Evolutionary conservation across 2,888 invertebrate species (phyloP), one percentile per base, ranked within the genome.

Genomic region (Ichneumoninae sp.): DNA sequence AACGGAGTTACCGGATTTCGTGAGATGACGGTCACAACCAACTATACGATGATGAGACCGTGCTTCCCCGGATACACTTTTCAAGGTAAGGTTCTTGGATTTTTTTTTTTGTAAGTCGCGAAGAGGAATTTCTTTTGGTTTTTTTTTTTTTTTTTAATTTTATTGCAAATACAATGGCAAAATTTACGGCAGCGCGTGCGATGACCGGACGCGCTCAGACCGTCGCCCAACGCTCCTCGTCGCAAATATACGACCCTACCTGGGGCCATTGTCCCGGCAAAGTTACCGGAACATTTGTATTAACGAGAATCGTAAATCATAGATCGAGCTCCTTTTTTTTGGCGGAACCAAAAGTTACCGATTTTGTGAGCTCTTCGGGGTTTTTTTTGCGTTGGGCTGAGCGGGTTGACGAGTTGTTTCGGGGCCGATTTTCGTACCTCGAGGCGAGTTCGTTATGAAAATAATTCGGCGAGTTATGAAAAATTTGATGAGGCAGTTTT

Each of bases 51-150:
- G 94, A 94, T 94, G 94, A 93, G 94, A 88, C 94, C 94, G 69
- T 94, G 94, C 89, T 94, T 94, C 89, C 92, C 94, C 88, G 94
- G 94, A 91, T 95, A 95, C 88, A 93, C 94, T n/a, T 94, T 94
- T 89, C 94, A 94, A 94, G 95, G 95, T 94, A 91, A 82, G 33
- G 6, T 52, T 40, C 40, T 40, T 40, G 40, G 8, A 40, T 40
- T 40, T 57, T 76, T 33, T 52, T 50, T 68, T 71, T 50, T 7
- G 66, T 66, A 54, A 33, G 3, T n/a, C n/a, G 13, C 40, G 7
- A 10, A 10, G 10, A 10, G 22, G 30, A 33, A 10, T n/a, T 44
- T 19, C 1, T 13, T 78, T 36, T n/a, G n/a, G n/a, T 40, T 40
- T 47, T 36, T 71, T 50, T 8, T 71, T 3, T 1, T 26, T 26